Percentiles rank a stretch among this genome's conserved stretches.
Evolutionary conservation across 2,797 vertebrate species (phyloP).

Genomic region (Lacerta agilis): DNA sequence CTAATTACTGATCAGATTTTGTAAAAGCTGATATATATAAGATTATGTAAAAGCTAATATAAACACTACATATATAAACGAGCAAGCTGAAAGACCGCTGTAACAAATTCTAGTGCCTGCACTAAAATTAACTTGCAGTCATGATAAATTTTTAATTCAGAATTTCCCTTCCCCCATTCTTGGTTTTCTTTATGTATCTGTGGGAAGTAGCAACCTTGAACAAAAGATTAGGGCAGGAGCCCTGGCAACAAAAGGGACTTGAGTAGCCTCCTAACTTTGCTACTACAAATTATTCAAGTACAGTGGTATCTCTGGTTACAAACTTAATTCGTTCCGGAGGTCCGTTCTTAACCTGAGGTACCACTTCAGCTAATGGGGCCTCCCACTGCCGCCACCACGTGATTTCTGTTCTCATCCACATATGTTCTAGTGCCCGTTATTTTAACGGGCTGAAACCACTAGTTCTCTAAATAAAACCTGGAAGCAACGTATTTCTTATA

Average conservation of each 20-base stretch:
- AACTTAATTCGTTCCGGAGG: too few relatives aligned
- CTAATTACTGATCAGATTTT: neutral
- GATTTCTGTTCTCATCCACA: too few relatives aligned
- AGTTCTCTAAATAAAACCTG: neutral
- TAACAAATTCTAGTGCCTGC: neutral
- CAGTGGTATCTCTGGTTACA: too few relatives aligned
- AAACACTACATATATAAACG: neutral
- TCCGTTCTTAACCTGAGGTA: too few relatives aligned
- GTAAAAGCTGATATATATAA: neutral
- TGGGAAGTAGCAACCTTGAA: slow-evolving; percentile 5
- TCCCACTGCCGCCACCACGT: too few relatives aligned
- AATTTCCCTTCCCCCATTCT: slow-evolving; percentile 10
- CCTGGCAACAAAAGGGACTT: neutral
- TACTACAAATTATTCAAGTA: neutral
- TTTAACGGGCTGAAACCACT: too few relatives aligned
- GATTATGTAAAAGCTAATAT: neutral
- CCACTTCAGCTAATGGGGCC: too few relatives aligned
- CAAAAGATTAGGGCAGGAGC: too few relatives aligned
- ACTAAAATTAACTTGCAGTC: slow-evolving; percentile 35
- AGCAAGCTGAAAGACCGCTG: neutral
- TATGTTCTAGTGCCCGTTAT: too few relatives aligned
- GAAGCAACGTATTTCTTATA: neutral
- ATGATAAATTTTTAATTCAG: slow-evolving; percentile 38
- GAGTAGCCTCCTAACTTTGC: neutral
- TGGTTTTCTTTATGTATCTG: slow-evolving; percentile 43